These are phyloP conservation scores for Felis chaus DNA, from an alignment of 2,113 vertebrate species.

Conservation along the genomic window DNA sequence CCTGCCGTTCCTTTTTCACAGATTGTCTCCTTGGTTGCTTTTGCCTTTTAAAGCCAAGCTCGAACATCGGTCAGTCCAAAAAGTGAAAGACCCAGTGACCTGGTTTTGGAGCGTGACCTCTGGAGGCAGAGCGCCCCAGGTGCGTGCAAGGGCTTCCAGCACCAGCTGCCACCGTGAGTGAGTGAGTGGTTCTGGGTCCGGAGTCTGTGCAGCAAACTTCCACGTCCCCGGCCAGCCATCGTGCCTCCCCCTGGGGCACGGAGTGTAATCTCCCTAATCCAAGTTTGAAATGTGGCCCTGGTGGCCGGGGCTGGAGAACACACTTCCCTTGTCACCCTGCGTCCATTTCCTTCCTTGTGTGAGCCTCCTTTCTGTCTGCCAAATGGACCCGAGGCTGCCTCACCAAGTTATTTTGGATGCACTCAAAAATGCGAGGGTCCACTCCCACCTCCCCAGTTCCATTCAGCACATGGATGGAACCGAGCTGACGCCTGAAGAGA, in stretches of 20 bases:
- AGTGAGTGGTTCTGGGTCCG: neutral
- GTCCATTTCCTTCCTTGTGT: neutral
- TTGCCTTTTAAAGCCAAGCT: constrained; percentile 18
- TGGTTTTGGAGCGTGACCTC: neutral
- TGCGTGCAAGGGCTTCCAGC: neutral
- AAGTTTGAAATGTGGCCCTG: neutral
- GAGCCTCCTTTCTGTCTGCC: neutral
- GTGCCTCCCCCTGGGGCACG: neutral
- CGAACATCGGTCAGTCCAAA: neutral
- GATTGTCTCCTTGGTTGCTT: neutral
- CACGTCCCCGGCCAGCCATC: rapidly evolving
- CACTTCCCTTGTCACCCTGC: neutral
- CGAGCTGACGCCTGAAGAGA: neutral
- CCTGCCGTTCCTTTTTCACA: neutral
- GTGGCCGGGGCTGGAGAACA: neutral
- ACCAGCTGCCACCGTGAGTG: rapidly evolving
- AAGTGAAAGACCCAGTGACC: neutral
- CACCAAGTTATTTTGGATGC: neutral
- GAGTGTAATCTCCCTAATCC: neutral
- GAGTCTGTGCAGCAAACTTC: no score
- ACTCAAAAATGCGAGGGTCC: neutral
- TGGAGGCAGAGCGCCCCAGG: neutral
- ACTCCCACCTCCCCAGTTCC: neutral
- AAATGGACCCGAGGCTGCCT: neutral
- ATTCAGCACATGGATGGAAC: neutral